A percentile compares a stretch with the other conserved stretches of the same genome.
phyloP scores from a whole-genome alignment of 2,888 invertebrate species.

The Sylvicola cinctus region DNA sequence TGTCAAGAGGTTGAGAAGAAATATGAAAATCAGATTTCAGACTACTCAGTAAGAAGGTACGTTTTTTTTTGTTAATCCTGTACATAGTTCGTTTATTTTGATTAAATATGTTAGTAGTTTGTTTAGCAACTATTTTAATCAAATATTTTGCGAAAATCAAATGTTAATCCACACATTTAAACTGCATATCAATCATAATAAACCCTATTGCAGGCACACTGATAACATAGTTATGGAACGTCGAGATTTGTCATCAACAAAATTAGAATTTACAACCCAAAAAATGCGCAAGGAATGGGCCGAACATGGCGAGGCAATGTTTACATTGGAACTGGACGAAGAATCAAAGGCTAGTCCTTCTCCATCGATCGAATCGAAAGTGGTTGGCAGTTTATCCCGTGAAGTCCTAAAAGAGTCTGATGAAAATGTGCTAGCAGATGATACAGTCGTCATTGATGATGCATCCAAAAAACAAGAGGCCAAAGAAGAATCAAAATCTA shows the following conservation, averaged over 20 bases:
- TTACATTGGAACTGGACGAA: not conserved
- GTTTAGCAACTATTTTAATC: no score
- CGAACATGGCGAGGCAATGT: slow-evolving; percentile 23
- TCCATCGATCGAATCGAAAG: not conserved
- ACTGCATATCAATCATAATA: no score
- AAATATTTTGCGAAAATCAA: no score
- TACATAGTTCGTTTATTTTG: no score
- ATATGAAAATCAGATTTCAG: slow-evolving; percentile 47
- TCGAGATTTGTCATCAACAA: slow-evolving; percentile 17
- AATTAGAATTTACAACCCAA: slow-evolving; percentile 24
- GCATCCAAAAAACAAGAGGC: no score
- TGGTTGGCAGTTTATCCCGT: not conserved
- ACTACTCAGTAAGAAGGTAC: slow-evolving; percentile 27
- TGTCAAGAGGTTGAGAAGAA: slow-evolving; percentile 19
- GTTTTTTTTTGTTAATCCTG: not conserved
- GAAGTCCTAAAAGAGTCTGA: no score
- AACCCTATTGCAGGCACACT: slow-evolving; percentile 29
- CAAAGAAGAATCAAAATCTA: slow-evolving; percentile 16
- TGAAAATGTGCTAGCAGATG: no score
- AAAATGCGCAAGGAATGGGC: slow-evolving; percentile 26
- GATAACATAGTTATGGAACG: slow-evolving; percentile 26
- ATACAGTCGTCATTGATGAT: not conserved
- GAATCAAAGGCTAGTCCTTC: not conserved
- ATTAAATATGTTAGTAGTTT: no score
- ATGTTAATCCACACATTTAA: no score